Evolutionary conservation across 2,797 vertebrate species (phyloP), one percentile per base, ranked within the genome.

Genomic region (Telmatherina bonti): DNA sequence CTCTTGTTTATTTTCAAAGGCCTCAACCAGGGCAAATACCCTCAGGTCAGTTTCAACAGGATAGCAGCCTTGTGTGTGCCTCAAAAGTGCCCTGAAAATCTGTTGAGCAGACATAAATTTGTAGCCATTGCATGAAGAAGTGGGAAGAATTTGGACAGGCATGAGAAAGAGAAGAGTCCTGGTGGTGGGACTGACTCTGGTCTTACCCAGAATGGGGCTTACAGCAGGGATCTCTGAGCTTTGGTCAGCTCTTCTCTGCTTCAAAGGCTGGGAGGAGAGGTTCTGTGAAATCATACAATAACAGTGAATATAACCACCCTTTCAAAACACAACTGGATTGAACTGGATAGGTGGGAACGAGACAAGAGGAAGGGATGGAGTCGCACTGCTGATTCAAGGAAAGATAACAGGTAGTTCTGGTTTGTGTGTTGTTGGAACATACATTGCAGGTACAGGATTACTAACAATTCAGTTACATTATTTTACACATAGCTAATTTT

Each of bases 1-100:
- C 80, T 89, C 73, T 76, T 93, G 91, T 93, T 94, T 94, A 89
- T 93, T 94, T 94, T 93, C 86, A 90, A 89, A 93, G 88, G 84
- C 88, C 82, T 90, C 78, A 84, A 91, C 88, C 82, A 87, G 87
- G 91, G 93, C 90, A 93, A 92, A 92, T 88, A 92, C 78, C 90
- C 89, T 73, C 68, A 71, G 92, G 91, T 92, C 89, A 91, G 76
- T 85, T 86, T 90, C 82, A 84, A 85, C 80, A 59, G 85, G 85
- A 84, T 61, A 66, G 82, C 64, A n/a, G 85, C 85, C 87, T 77
- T 82, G 82, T 89, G 88, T 74, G 73, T 67, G 5, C 88, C 84
- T 89, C 78, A 80, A 82, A 85, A 81, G 87, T 91, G 85, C 72
- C 78, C 84, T 74, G 80, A 73, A 89, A 92, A 90, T 93, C 89